Evolutionary conservation across 1,140 invertebrate genomes (phyloP), one percentile per base, ranked within the genome.

Genomic region (Orussus abietinus): DNA sequence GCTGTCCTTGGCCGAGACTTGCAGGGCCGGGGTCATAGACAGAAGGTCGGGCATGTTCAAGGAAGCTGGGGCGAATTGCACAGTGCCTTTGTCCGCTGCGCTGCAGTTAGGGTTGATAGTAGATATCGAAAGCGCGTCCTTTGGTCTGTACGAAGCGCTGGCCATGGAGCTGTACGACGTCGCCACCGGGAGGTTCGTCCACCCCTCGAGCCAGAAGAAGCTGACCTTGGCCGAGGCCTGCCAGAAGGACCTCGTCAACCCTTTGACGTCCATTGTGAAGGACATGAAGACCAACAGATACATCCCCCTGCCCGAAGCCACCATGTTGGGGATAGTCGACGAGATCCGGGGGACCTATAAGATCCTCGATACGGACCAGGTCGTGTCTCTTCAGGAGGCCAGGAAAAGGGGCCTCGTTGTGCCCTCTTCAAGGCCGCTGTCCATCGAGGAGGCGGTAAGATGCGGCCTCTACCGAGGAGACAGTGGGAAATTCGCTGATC

Each of bases 21-120:
- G 88, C 66, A 76, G 85, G 25, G 78, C 77, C 44, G 85, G 87
- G 15, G 81, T 94, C n/a, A 85, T 95, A 50, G 88, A 94, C 67
- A 78, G 86, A 46, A 72, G 84, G 43, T 80, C 77, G 26, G 89
- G 90, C 3, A 83, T 81, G 45, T 91, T 93, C 57, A 81, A 79
- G 49, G 83, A 88, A 56, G 83, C 83, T 0, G 77, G 79, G 31
- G 80, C 81, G 6, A 80, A 82, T 38, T 74, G 74, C 32, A 71
- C 75, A 42, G 76, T 92, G 11, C 71, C 84, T 15, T 60, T 91
- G 3, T 81, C 80, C 10, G 77, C 83, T 50, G 90, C 90, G 2
- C 70, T 92, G 48, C 80, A 83, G 31, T 59, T 82, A 50, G 88
- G 87, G 10, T 75, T 88, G 19, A 88, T 93, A 51, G 77, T 92